These are phyloP conservation scores for Thelaira solivaga DNA, from an alignment of 2,888 invertebrate genomes.

Conservation along the genomic window DNA sequence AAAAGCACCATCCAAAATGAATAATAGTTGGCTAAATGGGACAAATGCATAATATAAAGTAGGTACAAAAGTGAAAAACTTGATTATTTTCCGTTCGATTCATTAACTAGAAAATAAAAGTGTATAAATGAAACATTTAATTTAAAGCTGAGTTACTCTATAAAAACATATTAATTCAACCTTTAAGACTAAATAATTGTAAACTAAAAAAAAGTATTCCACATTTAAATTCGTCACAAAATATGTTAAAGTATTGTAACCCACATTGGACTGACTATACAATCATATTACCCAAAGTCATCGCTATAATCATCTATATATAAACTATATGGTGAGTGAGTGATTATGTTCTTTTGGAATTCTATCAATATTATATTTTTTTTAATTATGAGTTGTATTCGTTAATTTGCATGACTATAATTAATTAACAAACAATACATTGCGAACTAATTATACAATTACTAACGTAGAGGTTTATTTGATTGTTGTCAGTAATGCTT, in stretches of 20 bases:
- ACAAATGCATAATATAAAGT: background rate
- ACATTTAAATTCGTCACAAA: background rate
- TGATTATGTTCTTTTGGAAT: background rate
- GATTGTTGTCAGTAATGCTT: too few species aligned
- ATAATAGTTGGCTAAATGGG: background rate
- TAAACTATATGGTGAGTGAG: slow-evolving; percentile 57
- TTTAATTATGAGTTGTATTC: background rate
- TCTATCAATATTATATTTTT: background rate
- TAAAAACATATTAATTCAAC: too few species aligned
- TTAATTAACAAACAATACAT: background rate
- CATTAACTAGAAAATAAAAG: slow-evolving; percentile 1
- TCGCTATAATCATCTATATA: slow-evolving; percentile 43
- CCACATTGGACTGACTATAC: slow-evolving; percentile 30
- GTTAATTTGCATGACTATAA: slow-evolving; percentile 12
- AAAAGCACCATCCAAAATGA: background rate
- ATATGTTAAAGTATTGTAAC: background rate
- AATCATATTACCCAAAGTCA: slow-evolving; percentile 21
- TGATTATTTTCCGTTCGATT: slow-evolving; percentile 37
- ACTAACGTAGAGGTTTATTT: too few species aligned
- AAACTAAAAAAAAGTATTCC: background rate
- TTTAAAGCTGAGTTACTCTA: too few species aligned
- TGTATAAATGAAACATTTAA: too few species aligned
- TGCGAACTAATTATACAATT: background rate
- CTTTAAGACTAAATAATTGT: too few species aligned
- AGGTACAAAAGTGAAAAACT: background rate